Percentiles rank a stretch among this genome's conserved stretches.
phyloP scores from a whole-genome alignment of 2,113 vertebrate species.

The Notarius quadriscutis region DNA sequence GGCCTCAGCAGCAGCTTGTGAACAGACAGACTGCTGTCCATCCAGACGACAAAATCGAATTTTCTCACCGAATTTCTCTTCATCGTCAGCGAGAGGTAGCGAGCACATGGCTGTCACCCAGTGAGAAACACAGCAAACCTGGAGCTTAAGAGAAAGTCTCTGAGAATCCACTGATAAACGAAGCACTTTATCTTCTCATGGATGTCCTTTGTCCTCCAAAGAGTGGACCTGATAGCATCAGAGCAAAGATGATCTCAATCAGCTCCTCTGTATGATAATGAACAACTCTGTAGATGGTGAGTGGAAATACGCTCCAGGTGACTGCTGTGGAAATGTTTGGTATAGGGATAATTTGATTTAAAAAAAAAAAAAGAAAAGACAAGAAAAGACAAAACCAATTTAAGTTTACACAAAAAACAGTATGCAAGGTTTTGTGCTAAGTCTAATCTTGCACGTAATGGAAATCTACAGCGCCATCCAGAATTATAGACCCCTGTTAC shows the following conservation, averaged over 20 bases:
- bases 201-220: conserved; percentile 40
- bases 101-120: neutral
- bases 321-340: conserved; percentile 3
- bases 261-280: conserved; percentile 44
- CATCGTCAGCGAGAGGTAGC: neutral
- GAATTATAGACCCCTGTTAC: neutral
- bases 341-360: neutral
- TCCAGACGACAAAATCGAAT: neutral
- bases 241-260: conserved; percentile 22
- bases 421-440: neutral
- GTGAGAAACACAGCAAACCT: conserved; percentile 15
- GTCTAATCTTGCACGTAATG: neutral
- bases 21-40: neutral
- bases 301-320: conserved; percentile 20
- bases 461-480: neutral
- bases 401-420: neutral
- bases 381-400: neutral
- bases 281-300: conserved; percentile 30
- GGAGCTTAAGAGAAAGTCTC: neutral
- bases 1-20: neutral
- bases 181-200: conserved; percentile 34
- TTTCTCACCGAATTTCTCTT: neutral
- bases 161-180: neutral
- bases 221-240: conserved; percentile 39
- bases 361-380: no score